Conservation (phyloP, 2,888 invertebrate species). For the Napeogenes inachia region DNA sequence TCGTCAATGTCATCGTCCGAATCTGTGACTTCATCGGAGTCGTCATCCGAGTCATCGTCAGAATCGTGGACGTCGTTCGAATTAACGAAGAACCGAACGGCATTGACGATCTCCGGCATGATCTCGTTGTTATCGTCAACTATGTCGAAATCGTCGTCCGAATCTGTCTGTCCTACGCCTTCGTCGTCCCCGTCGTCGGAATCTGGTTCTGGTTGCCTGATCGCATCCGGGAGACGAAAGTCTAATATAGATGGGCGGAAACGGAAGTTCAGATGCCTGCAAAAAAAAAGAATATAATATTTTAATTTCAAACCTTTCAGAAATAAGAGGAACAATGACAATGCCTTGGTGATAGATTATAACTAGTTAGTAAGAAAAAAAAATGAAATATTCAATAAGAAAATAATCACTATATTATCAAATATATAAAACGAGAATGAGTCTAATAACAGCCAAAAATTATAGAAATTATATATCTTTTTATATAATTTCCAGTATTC, state of each 20-base stretch:
- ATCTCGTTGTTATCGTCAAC: slow-evolving; percentile 7
- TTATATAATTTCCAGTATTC: neutral
- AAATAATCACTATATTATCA: neutral
- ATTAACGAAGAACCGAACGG: slow-evolving; percentile 1
- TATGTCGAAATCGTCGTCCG: slow-evolving; percentile 5
- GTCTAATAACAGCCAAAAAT: neutral
- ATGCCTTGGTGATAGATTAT: no score
- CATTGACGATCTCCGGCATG: neutral
- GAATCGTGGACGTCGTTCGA: slow-evolving; percentile 8
- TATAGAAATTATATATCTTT: neutral
- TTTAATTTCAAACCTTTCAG: no score
- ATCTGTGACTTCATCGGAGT: slow-evolving; percentile 9
- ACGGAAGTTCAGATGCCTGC: slow-evolving; percentile 5
- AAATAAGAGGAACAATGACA: no score
- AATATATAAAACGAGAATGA: neutral
- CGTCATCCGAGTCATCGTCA: slow-evolving; percentile 12
- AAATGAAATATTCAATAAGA: no score
- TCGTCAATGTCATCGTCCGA: slow-evolving; percentile 7
- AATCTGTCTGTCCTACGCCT: slow-evolving; percentile 12
- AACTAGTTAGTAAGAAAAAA: no score
- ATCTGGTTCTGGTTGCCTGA: neutral
- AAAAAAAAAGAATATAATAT: neutral
- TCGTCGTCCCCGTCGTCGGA: slow-evolving; percentile 9
- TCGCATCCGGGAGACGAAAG: slow-evolving; percentile 1
- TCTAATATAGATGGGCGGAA: slow-evolving; percentile 4